Percentiles rank a stretch among this genome's conserved stretches.
Evolutionary conservation across 2,797 vertebrate genomes (phyloP).

Genomic region (Limnodromus scolopaceus): DNA sequence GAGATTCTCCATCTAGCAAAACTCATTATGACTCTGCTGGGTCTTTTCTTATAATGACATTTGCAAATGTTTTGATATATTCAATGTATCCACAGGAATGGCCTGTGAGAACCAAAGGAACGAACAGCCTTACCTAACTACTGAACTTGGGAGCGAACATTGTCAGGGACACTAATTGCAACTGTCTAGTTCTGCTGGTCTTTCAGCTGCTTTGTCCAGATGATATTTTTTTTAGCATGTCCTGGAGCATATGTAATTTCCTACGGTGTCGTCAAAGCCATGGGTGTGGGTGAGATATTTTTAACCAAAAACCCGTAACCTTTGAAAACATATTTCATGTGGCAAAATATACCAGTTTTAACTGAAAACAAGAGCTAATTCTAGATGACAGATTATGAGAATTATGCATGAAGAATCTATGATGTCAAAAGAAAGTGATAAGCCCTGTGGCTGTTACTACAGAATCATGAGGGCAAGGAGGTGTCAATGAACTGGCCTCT

Average conservation of each 20-base stretch:
- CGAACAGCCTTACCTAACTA: fast-evolving
- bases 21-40: not conserved
- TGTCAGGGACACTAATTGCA: not conserved
- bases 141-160: not conserved
- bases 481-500: not conserved
- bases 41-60: not conserved
- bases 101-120: not conserved
- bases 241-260: not conserved
- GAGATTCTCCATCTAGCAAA: not conserved
- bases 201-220: not conserved
- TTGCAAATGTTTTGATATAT: not conserved
- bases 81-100: not conserved
- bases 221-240: not conserved
- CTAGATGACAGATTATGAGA: not conserved
- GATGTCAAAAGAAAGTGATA: not conserved
- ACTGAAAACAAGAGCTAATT: not conserved
- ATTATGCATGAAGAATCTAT: not conserved
- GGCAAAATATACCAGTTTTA: not conserved
- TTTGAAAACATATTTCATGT: not conserved
- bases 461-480: not conserved
- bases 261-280: not conserved
- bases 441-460: not conserved
- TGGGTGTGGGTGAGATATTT: not conserved
- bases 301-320: not conserved
- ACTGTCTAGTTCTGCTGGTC: not conserved